Base-by-base conservation (phyloP, 2,888 invertebrate species). In the Tricholauxania praeusta region DNA sequence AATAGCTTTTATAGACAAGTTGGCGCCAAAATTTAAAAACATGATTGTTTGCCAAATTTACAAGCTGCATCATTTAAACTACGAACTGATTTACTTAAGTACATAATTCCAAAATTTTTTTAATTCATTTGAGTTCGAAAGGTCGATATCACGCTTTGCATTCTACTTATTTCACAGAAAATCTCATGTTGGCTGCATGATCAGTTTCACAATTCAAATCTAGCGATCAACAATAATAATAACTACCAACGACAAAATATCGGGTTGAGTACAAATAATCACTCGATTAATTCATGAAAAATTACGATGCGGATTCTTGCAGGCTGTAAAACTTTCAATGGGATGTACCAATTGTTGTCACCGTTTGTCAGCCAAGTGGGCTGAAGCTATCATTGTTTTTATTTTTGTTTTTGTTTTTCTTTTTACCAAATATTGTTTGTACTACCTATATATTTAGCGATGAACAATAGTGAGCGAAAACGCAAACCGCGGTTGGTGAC, bases 251-350 rank as follows among this genome's bases (percentile, higher is more conserved):
- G 2, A 39, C 10, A 10, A 39, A 7, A 2, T 28, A 7, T 8
- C 10, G 28, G 14, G 28, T 22, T 28, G 10, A 60, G 22, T 28
- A 15, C 51, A 64, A 73, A 76, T 77, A 79, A 84, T 84, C 84
- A 84, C 82, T 83, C 83, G 78, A 74, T 84, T 81, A 79, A 80
- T 84, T 83, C 84, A 82, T 84, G 84, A 81, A 82, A 78, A 77
- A 77, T 75, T 80, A 80, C 81, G 79, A 76, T 78, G 74, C 76
- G 72, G 75, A 52, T 64, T 32, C 12, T 39, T 32, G 32, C 7
- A 32, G 32, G 4, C 32, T 5, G 32, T 32, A 32, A 32, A 32
- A 32, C 39, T 10, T 39, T 4, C 8, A 3, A 4, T 39, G 39
- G 5, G 39, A 10, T 39, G 3, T 12, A 66, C 68, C 49, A 59